These are phyloP conservation scores for Bellardia bayeri DNA, from an alignment of 2,888 invertebrate species.

Conservation along the genomic window DNA sequence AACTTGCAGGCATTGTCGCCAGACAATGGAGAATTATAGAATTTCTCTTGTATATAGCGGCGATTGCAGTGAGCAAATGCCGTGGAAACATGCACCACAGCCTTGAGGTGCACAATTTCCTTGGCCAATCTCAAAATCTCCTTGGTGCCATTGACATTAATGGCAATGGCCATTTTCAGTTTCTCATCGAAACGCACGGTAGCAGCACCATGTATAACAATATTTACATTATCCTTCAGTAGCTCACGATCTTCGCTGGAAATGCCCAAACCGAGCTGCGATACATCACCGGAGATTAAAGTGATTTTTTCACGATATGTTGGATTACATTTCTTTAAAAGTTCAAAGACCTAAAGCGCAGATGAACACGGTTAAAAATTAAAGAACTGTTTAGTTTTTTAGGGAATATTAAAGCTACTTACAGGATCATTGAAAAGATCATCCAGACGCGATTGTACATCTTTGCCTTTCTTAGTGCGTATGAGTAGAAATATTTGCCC, in stretches of 20 bases:
- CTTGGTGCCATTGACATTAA: conserved; percentile 89
- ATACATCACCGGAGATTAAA: conserved; percentile 84
- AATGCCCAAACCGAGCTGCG: conserved; percentile 83
- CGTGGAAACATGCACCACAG: conserved; percentile 88
- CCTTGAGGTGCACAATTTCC: conserved; percentile 87
- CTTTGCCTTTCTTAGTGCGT: conserved; percentile 88
- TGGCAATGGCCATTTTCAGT: conserved; percentile 88
- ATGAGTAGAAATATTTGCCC: conserved; percentile 86
- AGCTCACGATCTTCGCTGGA: conserved; percentile 81
- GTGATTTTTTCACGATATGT: conserved; percentile 83
- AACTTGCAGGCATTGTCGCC: conserved; percentile 83
- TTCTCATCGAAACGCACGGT: conserved; percentile 93
- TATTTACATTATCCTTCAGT: conserved; percentile 84
- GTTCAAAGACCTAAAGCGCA: conserved; percentile 78
- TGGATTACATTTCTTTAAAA: conserved; percentile 80
- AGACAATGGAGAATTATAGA: conserved; percentile 82
- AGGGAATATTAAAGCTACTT: conserved; percentile 75
- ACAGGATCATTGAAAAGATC: conserved; percentile 90
- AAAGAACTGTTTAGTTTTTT: neutral
- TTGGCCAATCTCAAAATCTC: conserved; percentile 88
- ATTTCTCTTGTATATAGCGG: conserved; percentile 84
- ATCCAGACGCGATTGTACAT: conserved; percentile 88
- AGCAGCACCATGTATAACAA: conserved; percentile 95
- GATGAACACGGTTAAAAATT: neutral
- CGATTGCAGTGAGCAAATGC: conserved; percentile 88